phyloP scores from a whole-genome alignment of 2,797 vertebrate genomes.

The Vireo griseus region DNA sequence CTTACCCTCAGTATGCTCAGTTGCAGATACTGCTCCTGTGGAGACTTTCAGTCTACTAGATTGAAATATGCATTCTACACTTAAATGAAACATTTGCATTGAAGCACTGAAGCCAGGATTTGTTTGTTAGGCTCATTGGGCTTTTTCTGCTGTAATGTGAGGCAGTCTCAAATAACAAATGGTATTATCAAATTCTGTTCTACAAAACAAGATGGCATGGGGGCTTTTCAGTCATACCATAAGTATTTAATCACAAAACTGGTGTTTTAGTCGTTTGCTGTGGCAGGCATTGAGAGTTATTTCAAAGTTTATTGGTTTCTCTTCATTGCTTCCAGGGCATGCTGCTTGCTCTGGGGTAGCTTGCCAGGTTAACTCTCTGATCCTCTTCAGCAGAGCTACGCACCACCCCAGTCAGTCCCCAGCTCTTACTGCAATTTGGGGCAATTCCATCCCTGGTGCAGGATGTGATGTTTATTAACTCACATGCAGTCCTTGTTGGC shows the following conservation, averaged over 20 bases:
- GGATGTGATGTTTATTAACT: not conserved
- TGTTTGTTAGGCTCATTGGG: not conserved
- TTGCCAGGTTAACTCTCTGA: not conserved
- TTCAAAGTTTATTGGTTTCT: not conserved
- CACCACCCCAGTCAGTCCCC: not conserved
- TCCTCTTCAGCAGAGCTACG: not conserved
- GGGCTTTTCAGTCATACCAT: not conserved
- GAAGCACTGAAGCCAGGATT: not conserved
- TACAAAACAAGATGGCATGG: not conserved
- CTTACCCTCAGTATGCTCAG: not conserved
- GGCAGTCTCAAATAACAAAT: not conserved
- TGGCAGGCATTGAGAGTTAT: not conserved
- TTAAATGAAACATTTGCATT: not conserved
- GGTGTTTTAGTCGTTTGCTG: not conserved
- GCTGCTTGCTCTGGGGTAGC: fast-evolving
- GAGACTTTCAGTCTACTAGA: not conserved
- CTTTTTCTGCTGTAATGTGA: not conserved
- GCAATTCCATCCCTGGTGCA: not conserved
- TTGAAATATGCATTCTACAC: not conserved
- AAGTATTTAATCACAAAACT: not conserved
- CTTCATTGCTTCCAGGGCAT: not conserved
- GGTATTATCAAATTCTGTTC: not conserved
- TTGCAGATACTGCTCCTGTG: not conserved
- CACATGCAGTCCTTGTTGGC: not conserved
- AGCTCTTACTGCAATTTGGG: not conserved